These are phyloP conservation scores for Cerastis leucographa DNA, from an alignment of 2,888 invertebrate genomes.

Conservation along the genomic window DNA sequence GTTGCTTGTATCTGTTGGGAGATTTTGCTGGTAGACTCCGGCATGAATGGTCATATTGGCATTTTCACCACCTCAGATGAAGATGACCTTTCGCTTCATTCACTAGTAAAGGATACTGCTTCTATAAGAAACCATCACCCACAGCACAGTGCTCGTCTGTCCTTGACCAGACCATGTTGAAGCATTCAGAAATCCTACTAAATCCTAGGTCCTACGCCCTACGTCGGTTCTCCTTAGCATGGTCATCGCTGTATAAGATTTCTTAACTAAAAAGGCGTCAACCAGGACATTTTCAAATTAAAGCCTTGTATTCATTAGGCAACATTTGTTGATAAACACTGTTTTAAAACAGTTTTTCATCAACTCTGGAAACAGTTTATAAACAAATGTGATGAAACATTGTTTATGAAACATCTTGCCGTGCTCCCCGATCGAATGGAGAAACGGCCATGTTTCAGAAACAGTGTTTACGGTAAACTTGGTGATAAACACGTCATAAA, in stretches of 20 bases:
- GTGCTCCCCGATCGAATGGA: no score
- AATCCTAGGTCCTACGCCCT: neutral
- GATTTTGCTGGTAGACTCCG: neutral
- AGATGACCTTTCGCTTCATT: neutral
- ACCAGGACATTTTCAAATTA: slow-evolving; percentile 2
- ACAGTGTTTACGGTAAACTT: no score
- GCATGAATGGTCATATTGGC: neutral
- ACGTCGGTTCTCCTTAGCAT: neutral
- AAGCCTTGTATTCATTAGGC: no score
- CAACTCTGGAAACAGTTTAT: no score
- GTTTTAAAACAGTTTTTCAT: no score
- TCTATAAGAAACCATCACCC: neutral
- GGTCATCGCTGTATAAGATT: neutral
- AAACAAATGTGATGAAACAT: no score
- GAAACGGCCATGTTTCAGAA: no score
- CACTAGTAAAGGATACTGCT: neutral
- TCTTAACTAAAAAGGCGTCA: neutral
- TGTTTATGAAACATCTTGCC: no score
- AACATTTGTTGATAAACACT: no score
- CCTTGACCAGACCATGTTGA: neutral
- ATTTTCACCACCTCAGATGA: neutral
- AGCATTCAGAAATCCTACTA: neutral
- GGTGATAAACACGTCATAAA: no score
- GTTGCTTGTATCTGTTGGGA: neutral
- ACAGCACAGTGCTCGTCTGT: neutral